Evolutionary conservation across 2,888 invertebrate species (phyloP), one percentile per base, ranked within the genome.

Genomic region (Agrochola lota): DNA sequence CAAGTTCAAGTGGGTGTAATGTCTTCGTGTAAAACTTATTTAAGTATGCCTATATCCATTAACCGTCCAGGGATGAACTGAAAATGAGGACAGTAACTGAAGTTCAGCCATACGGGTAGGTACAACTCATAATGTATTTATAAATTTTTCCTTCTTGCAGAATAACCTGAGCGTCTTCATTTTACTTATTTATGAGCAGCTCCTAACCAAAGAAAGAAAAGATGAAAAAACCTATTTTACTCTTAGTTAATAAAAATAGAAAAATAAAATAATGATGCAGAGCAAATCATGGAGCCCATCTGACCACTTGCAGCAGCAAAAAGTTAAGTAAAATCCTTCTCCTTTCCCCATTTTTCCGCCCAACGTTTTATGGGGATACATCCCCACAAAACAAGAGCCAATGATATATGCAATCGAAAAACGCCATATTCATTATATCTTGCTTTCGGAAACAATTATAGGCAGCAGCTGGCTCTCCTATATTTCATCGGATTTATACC

Each of bases 401-500:
- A 75, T 85, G 78, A 84, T 82, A 76, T 73, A 86, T 70, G 70
- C 78, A 78, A 82, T 83, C 76, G 84, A 85, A 89, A 89, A 88
- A 84, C 82, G 85, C 77, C 85, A 71, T 78, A 80, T 84, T 87
- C 88, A 90, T 91, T 89, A 87, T 88, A 88, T 91, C 88, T 89
- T 90, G 87, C 90, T 90, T 90, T 88, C 87, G 88, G 90, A 92
- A 90, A 91, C 91, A 92, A 92, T 92, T 92, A 91, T 90, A 83
- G 80, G 77, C 52, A 75, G 75, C 90, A 89, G 87, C 87, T 90
- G 91, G 81, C 72, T 76, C 79, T 64, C 85, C 87, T 68, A 90
- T 91, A 88, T 90, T 77, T 91, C 91, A 91, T 87, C 72, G 87
- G 87, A 88, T 89, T 90, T 88, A 87, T 73, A 71, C 84, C 74